A percentile compares a stretch with the other conserved stretches of the same genome.
phyloP scores from a whole-genome alignment of 2,888 invertebrate species.

The Allacma fusca region DNA sequence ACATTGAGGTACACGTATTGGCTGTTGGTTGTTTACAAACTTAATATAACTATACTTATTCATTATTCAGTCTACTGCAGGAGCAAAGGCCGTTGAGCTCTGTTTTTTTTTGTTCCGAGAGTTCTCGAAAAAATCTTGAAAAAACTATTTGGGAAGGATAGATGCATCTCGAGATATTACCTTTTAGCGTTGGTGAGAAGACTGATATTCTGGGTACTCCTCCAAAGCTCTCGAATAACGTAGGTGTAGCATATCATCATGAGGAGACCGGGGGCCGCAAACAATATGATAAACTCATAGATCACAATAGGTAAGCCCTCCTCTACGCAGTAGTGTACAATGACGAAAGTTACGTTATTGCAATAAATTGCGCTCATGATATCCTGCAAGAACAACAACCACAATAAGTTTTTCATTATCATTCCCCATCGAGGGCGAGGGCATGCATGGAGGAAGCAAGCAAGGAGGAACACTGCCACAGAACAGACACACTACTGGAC shows the following conservation, averaged over 20 bases:
- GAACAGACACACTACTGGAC: no score
- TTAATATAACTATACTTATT: no score
- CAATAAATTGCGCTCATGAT: constrained; percentile 62
- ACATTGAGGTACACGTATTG: no score
- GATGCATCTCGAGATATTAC: constrained; percentile 3
- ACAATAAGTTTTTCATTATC: constrained; percentile 2
- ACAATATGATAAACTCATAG: constrained; percentile 64
- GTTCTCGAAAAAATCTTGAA: no score
- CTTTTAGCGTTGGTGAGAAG: constrained; percentile 63
- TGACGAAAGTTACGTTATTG: constrained; percentile 63
- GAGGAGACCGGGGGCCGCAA: constrained; percentile 63
- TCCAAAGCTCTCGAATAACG: constrained; percentile 65
- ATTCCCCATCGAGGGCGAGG: no score
- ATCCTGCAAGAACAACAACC: constrained; percentile 47
- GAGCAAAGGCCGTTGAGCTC: no score
- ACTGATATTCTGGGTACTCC: constrained; percentile 64
- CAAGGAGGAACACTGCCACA: no score
- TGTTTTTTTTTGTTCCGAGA: no score
- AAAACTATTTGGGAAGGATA: neutral
- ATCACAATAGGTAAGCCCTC: constrained; percentile 62
- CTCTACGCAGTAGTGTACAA: constrained; percentile 63
- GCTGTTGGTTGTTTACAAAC: no score
- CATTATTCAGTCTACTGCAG: no score
- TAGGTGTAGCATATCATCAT: constrained; percentile 65
- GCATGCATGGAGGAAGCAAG: no score